phyloP scores from a whole-genome alignment of 92 coral and sea anemone species.

The Plumapathes pennacea region DNA sequence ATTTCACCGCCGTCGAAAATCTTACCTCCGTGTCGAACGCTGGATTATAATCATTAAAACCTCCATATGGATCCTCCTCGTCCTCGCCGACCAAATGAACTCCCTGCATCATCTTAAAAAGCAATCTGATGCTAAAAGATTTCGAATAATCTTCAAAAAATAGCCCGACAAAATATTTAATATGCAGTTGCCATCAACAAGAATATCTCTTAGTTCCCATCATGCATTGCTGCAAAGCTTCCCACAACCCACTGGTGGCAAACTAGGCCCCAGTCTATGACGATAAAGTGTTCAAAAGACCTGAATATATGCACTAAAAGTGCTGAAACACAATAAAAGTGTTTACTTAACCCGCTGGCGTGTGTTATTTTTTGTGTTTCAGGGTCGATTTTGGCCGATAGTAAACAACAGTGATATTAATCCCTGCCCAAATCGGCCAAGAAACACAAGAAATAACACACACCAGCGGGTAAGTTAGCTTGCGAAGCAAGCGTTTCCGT shows the following conservation, averaged over 20 bases:
- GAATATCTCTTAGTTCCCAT: conserved; percentile 17
- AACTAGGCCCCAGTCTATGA: conserved; percentile 6
- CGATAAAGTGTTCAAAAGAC: conserved; percentile 11
- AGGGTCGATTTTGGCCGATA: too few relatives aligned
- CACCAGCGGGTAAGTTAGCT: too few relatives aligned
- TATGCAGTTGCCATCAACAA: conserved; percentile 90
- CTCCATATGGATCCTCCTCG: conserved; percentile 92
- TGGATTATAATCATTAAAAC: conserved; percentile 94
- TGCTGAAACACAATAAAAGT: too few relatives aligned
- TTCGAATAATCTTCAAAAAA: not conserved
- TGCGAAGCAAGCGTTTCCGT: too few relatives aligned
- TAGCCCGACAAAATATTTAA: not conserved
- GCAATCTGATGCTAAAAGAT: not conserved
- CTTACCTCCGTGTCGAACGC: conserved; percentile 98
- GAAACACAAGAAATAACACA: too few relatives aligned
- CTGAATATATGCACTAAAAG: too few relatives aligned
- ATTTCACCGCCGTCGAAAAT: not conserved
- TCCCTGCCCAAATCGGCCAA: too few relatives aligned
- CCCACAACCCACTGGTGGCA: conserved; percentile 44
- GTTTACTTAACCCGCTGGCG: too few relatives aligned
- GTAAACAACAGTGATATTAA: too few relatives aligned
- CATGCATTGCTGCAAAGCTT: conserved; percentile 2
- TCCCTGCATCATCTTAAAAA: conserved; percentile 57
- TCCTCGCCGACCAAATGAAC: conserved; percentile 99
- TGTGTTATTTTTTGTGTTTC: too few relatives aligned